A percentile compares a stretch with the other conserved stretches of the same genome.
Evolutionary conservation across 2,797 vertebrate genomes (phyloP).

Genomic region (Danio albolineatus): DNA sequence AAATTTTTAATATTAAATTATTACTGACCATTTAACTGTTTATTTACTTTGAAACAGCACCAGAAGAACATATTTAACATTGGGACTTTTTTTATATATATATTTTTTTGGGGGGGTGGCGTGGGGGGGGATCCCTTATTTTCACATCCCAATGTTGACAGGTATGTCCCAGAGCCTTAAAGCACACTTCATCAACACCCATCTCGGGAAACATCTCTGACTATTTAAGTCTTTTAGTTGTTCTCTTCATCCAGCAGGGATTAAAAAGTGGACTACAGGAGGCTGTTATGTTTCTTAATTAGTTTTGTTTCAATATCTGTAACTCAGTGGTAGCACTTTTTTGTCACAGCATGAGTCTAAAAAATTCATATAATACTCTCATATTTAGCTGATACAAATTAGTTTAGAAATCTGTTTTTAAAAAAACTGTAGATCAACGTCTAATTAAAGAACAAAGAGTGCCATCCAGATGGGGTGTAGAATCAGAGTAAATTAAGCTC

Average conservation of each 20-base stretch:
- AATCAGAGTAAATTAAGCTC: background rate
- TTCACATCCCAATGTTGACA: too few relatives aligned
- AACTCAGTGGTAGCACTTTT: background rate
- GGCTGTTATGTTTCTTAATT: background rate
- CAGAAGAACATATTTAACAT: too few relatives aligned
- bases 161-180: slow-evolving; percentile 15
- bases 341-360: background rate
- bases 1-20: too few relatives aligned
- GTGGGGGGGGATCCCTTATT: too few relatives aligned
- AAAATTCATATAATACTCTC: background rate
- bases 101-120: too few relatives aligned
- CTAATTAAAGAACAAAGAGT: background rate
- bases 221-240: background rate
- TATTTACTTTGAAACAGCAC: too few relatives aligned
- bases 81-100: too few relatives aligned
- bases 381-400: background rate
- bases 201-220: slow-evolving; percentile 41
- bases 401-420: slow-evolving; percentile 3
- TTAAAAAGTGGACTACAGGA: background rate
- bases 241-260: background rate
- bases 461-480: background rate
- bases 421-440: background rate
- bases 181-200: slow-evolving; percentile 17
- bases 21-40: too few relatives aligned
- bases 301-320: background rate